Evolutionary conservation across 2,888 invertebrate species (phyloP), one percentile per base, ranked within the genome.

Genomic region (Drosophila vallismaia): DNA sequence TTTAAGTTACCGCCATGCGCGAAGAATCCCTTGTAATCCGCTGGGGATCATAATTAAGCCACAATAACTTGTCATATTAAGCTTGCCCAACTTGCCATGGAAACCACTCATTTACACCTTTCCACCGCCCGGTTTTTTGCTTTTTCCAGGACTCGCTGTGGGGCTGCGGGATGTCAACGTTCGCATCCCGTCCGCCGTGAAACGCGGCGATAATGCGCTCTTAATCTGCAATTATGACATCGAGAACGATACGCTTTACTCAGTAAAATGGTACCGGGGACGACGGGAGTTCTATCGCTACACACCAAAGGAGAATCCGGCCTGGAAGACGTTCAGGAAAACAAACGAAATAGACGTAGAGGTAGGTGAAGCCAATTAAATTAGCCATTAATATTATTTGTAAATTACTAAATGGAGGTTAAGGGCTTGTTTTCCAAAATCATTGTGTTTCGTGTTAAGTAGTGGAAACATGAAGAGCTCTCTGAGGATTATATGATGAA

Each of bases 221-320:
- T 93, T 96, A 90, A 93, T 93, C 86, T 97, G 97, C 92, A 93
- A 94, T 83, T 95, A 97, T 89, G 95, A 97, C 90, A 94, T 96
- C 92, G 95, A 96, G 91, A 94, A 94, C 26, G 95, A 94, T 48
- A 94, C 94, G n/a, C 93, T 97, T 55, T 97, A 97, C 92, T 94
- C 96, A n/a, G 96, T 97, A 71, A 97, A 97, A 92, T 97, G 96
- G 97, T 97, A 97, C 92, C 93, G 96, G 68, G 97, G 97, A 10
- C 94, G 93, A 78, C 93, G 95, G 79, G 97, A 97, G 92, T 97
- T 97, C 92, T 97, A 96, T 92, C 93, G 97, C 76, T 97, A 94
- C 89, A 95, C 95, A 3, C 97, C 97, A 0, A 94, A 94, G 87
- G 96, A 96, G 83, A 92, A 92, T 31, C 95, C 95, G 0, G 93